Evolutionary conservation across 2,888 invertebrate genomes (phyloP).

Genomic region (Erynnis tages): DNA sequence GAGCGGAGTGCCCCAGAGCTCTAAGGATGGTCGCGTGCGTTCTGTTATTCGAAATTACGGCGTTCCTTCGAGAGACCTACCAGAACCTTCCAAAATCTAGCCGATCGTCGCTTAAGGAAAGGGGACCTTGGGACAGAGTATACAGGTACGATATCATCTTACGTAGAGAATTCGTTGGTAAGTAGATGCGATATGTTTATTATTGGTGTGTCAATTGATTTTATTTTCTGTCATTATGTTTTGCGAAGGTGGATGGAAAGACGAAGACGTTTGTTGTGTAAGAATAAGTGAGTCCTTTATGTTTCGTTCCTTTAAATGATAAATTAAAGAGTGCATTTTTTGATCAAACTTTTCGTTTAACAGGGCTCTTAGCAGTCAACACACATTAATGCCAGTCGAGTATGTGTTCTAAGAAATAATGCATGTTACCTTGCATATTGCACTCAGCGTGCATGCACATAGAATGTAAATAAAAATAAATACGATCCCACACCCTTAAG

Average conservation of each 20-base stretch:
- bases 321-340: slow-evolving; percentile 71
- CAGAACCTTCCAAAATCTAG: slow-evolving; percentile 90
- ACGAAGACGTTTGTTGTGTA: slow-evolving; percentile 77
- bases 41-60: slow-evolving; percentile 97
- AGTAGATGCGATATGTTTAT: slow-evolving; percentile 63
- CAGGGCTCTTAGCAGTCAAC: slow-evolving; percentile 82
- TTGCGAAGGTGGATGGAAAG: slow-evolving; percentile 81
- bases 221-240: slow-evolving; percentile 69
- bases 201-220: slow-evolving; percentile 67
- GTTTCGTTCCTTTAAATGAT: slow-evolving; percentile 68
- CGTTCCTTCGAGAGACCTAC: slow-evolving; percentile 98
- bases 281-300: slow-evolving; percentile 79
- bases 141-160: slow-evolving; percentile 81
- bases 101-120: slow-evolving; percentile 87
- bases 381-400: slow-evolving; percentile 82
- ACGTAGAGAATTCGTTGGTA: slow-evolving; percentile 52
- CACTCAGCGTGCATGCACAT: slow-evolving; percentile 76
- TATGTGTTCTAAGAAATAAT: slow-evolving; percentile 78
- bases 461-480: slow-evolving; percentile 59
- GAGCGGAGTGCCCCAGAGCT: slow-evolving; percentile 93
- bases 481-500: slow-evolving; percentile 24
- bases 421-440: slow-evolving; percentile 74
- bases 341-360: slow-evolving; percentile 77
- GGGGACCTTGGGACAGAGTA: slow-evolving; percentile 91
- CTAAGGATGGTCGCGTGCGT: slow-evolving; percentile 96